Evolutionary conservation across 2,888 invertebrate species (phyloP), one percentile per base, ranked within the genome.

Genomic region (Drosophila melanosoma): DNA sequence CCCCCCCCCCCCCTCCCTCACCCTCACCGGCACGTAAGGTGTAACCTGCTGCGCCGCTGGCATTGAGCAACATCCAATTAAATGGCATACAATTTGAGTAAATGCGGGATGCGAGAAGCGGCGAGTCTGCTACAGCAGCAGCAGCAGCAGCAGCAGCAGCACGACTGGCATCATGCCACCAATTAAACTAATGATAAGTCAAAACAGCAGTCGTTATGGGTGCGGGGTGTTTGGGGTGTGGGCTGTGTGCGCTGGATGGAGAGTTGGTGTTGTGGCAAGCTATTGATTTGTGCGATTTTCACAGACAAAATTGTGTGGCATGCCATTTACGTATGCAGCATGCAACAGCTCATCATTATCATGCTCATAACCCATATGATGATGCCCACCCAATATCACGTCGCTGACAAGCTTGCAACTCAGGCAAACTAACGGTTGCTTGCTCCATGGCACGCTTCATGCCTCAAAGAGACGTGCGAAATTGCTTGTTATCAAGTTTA

Each of bases 171-270:
- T 88, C 89, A 91, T 87, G 91, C 89, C 89, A 86, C 89, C 92
- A 91, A 92, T 92, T 92, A 92, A 89, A 91, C 90, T 91, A 92
- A 90, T 91, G 90, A 91, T 91, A 91, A 91, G 84, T 89, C 89
- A 84, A 89, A 86, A 81, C 79, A 79, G 45, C 81, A 81, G 20
- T 38, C 63, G 73, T 62, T 38, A 48, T 26, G n/a, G 20, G 20
- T 1, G 35, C 15, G 54, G 4, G 5, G 33, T 17, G 45, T 5
- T 26, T 26, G 26, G 26, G 26, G 26, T 26, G 26, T 38, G 38
- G 32, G 36, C 36, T 8, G 26, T 29, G 32, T 32, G 45, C 2
- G 26, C 26, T 26, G 26, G 26, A 12, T 15, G 3, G 12, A 7
- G 20, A 20, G 45, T 20, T 20, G 52, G 23, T 12, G 33, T 26